phyloP scores from a whole-genome alignment of 2,888 invertebrate genomes.

The Drosophila eohydei region DNA sequence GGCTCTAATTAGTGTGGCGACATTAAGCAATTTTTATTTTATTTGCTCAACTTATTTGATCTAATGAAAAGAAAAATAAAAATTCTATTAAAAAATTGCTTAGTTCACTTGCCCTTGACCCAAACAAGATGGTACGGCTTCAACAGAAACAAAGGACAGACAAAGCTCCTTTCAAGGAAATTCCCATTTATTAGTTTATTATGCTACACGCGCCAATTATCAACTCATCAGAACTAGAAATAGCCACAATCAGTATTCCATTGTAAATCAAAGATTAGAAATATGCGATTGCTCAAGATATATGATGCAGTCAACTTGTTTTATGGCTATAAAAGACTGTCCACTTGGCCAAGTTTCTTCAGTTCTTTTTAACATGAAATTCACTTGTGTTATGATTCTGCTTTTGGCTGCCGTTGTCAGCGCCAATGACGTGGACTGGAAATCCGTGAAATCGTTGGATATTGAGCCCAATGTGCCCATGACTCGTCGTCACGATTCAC shows the following conservation, averaged over 20 bases:
- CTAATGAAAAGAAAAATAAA: too few species aligned
- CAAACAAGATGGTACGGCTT: background rate
- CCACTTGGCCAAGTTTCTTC: constrained; percentile 14
- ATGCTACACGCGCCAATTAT: constrained; percentile 3
- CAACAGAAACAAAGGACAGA: background rate
- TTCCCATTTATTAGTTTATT: constrained; percentile 2
- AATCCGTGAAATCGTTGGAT: constrained; percentile 50
- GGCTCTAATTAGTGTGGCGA: constrained; percentile 9
- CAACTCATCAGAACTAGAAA: background rate
- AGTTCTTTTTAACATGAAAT: constrained; percentile 61
- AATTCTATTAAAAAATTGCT: background rate
- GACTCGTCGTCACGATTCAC: constrained; percentile 21
- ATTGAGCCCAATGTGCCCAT: constrained; percentile 41
- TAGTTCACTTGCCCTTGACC: constrained; percentile 3
- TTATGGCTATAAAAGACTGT: constrained; percentile 50
- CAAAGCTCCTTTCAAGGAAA: constrained; percentile 6
- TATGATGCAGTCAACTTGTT: constrained; percentile 19
- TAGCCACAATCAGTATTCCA: constrained; percentile 2
- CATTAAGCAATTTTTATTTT: background rate
- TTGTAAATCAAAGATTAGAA: constrained; percentile 42
- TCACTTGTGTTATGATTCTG: constrained; percentile 55
- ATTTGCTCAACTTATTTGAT: background rate
- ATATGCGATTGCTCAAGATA: constrained; percentile 53
- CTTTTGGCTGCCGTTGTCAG: constrained; percentile 52
- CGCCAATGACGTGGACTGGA: constrained; percentile 65